phyloP scores from a whole-genome alignment of 2,797 vertebrate species.

The Staurois parvus region DNA sequence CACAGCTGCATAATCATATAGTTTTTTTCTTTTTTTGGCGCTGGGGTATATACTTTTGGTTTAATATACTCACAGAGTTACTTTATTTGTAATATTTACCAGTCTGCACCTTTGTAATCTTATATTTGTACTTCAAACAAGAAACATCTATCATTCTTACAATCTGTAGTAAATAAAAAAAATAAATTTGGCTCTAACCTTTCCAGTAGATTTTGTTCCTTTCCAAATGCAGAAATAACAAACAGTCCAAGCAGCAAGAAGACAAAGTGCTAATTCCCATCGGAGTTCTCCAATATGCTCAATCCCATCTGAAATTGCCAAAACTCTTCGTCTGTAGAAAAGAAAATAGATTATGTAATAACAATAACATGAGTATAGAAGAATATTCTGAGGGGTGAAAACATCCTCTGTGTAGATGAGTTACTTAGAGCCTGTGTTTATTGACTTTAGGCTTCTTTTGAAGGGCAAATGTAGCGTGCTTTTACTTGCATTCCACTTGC shows the following conservation, averaged over 20 bases:
- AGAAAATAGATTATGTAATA: conserved; percentile 1
- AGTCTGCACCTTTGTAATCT: neutral
- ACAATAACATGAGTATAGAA: neutral
- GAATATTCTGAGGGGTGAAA: neutral
- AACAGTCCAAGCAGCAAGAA: conserved; percentile 95
- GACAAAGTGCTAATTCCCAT: conserved; percentile 95
- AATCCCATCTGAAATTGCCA: conserved; percentile 94
- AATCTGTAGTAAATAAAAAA: neutral
- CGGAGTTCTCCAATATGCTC: conserved; percentile 93
- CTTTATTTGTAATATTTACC: no score
- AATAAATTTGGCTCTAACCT: conserved; percentile 80
- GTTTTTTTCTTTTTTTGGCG: no score
- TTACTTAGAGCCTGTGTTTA: no score
- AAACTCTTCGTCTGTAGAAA: conserved; percentile 86
- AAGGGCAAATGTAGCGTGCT: no score
- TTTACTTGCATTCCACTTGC: no score
- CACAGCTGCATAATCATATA: no score
- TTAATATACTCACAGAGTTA: no score
- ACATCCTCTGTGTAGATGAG: no score
- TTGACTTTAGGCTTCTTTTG: no score
- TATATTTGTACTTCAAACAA: neutral
- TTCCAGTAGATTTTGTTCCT: conserved; percentile 97
- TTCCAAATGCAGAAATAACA: conserved; percentile 99
- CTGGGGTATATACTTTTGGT: no score
- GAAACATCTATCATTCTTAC: neutral